These are phyloP conservation scores for Garrulus glandarius DNA, from an alignment of 2,797 vertebrate species.

Conservation along the genomic window DNA sequence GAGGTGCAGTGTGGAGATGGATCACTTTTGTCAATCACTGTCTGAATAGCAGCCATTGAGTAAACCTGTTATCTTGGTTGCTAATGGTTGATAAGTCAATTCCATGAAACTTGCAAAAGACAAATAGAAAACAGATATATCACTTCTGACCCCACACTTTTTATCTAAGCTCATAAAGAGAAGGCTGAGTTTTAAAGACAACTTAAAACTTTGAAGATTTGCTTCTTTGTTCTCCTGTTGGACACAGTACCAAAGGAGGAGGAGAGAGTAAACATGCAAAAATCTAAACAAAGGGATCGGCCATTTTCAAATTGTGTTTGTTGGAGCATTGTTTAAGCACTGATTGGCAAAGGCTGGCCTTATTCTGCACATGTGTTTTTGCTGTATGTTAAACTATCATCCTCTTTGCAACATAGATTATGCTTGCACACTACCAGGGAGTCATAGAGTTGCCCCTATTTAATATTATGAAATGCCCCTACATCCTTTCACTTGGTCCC, in stretches of 20 bases:
- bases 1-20: neutral
- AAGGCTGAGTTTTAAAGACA: neutral
- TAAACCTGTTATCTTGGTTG: constrained; percentile 26
- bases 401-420: neutral
- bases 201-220: neutral
- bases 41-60: constrained; percentile 9
- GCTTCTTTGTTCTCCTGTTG: neutral
- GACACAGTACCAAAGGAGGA: neutral
- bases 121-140: neutral
- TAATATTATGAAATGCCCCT: neutral
- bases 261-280: neutral
- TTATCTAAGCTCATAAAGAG: neutral
- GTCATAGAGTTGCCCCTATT: neutral
- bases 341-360: neutral
- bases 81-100: constrained; percentile 7
- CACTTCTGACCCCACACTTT: neutral
- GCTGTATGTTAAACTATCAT: neutral
- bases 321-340: neutral
- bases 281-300: neutral
- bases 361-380: neutral
- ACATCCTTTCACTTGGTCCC: neutral
- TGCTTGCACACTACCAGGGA: neutral
- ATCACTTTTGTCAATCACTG: constrained; percentile 35
- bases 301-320: neutral
- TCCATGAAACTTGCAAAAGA: neutral